Percentiles rank a stretch among this genome's conserved stretches.
phyloP scores from a whole-genome alignment of 2,797 vertebrate genomes.

The Acrossocheilus fasciatus region DNA sequence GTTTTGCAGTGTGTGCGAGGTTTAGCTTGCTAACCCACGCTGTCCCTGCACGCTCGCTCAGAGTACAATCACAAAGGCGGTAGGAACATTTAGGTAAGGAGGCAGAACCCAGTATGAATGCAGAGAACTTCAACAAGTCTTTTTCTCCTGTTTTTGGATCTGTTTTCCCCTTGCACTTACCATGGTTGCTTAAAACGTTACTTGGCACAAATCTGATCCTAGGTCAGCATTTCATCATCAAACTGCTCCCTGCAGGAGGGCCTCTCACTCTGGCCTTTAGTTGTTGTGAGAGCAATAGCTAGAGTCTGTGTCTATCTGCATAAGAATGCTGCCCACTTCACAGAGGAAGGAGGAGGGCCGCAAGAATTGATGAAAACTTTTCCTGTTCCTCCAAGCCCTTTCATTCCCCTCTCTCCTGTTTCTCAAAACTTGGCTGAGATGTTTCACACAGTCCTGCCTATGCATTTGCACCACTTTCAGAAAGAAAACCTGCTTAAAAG shows the following conservation, averaged over 20 bases:
- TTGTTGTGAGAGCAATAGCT: slow-evolving; percentile 46
- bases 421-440: slow-evolving; percentile 17
- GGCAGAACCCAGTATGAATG: slow-evolving; percentile 16
- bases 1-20: neutral
- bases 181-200: neutral
- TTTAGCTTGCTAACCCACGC: slow-evolving; percentile 10
- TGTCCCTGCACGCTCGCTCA: neutral
- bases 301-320: slow-evolving; percentile 48
- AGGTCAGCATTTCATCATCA: slow-evolving; percentile 34
- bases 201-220: slow-evolving; percentile 29
- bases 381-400: slow-evolving; percentile 32
- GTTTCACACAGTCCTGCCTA: neutral
- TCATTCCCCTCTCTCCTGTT: slow-evolving; percentile 23
- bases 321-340: slow-evolving; percentile 53
- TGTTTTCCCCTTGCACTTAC: neutral
- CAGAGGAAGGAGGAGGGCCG: slow-evolving; percentile 42
- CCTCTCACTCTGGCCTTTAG: slow-evolving; percentile 37
- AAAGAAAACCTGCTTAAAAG: neutral
- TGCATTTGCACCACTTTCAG: neutral
- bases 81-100: slow-evolving; percentile 1
- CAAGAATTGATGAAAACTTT: slow-evolving; percentile 30
- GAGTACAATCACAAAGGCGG: slow-evolving; percentile 11
- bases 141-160: slow-evolving; percentile 21
- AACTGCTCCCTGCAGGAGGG: slow-evolving; percentile 32
- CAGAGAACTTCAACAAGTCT: neutral